These are phyloP conservation scores for Abscondita cerata DNA, from an alignment of 2,888 invertebrate species.

Conservation along the genomic window DNA sequence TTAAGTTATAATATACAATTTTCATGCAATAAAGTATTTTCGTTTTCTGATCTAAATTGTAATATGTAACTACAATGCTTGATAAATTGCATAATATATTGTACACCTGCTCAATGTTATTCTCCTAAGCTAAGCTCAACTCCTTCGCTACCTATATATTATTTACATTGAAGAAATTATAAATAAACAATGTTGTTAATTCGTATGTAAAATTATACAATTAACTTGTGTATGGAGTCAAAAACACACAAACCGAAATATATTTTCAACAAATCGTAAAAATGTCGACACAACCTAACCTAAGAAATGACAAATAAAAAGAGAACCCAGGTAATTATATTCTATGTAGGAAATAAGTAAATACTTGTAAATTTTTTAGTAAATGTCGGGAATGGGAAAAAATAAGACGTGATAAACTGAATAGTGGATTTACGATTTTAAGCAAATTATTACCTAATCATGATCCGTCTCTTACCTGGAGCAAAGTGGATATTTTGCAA, in stretches of 20 bases:
- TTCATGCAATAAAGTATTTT: no score
- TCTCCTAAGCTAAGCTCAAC: no score
- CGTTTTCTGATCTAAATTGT: no score
- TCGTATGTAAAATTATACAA: neutral
- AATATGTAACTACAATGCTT: no score
- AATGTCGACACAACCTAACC: neutral
- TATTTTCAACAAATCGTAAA: neutral
- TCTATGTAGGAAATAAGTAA: neutral
- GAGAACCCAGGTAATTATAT: conserved; percentile 14
- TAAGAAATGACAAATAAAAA: conserved; percentile 11
- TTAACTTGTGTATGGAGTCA: conserved; percentile 1
- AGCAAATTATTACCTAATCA: conserved; percentile 61
- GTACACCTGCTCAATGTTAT: no score
- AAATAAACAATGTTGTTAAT: neutral
- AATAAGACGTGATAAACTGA: conserved; percentile 71
- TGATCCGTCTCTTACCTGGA: conserved; percentile 56
- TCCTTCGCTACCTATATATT: no score
- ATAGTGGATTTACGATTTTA: conserved; percentile 61
- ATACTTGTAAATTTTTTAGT: conserved; percentile 10
- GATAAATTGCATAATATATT: no score
- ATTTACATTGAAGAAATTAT: no score
- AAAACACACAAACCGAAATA: neutral
- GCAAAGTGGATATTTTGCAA: conserved; percentile 58
- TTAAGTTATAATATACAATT: no score
- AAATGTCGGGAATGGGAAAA: conserved; percentile 71